Evolutionary conservation across 2,888 invertebrate species (phyloP), one percentile per base, ranked within the genome.

Genomic region (Pachliopta kotzebuea): DNA sequence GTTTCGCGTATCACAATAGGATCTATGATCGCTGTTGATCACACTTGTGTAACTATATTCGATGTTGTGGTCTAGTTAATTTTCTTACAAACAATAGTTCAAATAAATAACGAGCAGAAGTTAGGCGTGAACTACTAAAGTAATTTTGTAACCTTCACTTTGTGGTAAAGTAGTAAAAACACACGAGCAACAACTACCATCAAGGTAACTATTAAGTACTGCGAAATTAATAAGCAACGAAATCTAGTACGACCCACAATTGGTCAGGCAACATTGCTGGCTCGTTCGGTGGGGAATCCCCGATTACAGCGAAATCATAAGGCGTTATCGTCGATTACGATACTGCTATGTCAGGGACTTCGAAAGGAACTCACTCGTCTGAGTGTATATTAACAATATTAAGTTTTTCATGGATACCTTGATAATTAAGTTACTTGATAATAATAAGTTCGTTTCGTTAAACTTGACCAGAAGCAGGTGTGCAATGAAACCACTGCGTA

Each of bases 1-100:
- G 60, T 64, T 60, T 31, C 31, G 49, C 52, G n/a, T 4, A n/a
- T 52, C 52, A 64, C 60, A 64, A 64, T 64, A 56, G 64, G 9
- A 31, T 29, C 21, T 0, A 56, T 60, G 49, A 60, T 26, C 55
- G 17, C 50, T 56, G 21, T 29, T 45, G 23, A 18, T 0, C 24
- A 23, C 20, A 31, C 45, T 64, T 60, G 17, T 9, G 14, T 14
- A 37, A 37, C 11, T 37, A 1, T 14, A 37, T 37, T 37, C 37
- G 31, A 31, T 31, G 8, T 9, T 31, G 31, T 31, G 31, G 9
- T 31, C 31, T 11, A 31, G 11, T 31, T 31, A 31, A 6, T 9
- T 31, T 8, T 31, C 11, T 31, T 31, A 6, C 11, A 37, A 37
- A 37, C 11, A 37, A 37, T 14, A 4, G 14, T 37, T 1, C 11